Evolutionary conservation across 1,140 invertebrate genomes (phyloP), one percentile per base, ranked within the genome.

Genomic region (Drosophila insularis): DNA sequence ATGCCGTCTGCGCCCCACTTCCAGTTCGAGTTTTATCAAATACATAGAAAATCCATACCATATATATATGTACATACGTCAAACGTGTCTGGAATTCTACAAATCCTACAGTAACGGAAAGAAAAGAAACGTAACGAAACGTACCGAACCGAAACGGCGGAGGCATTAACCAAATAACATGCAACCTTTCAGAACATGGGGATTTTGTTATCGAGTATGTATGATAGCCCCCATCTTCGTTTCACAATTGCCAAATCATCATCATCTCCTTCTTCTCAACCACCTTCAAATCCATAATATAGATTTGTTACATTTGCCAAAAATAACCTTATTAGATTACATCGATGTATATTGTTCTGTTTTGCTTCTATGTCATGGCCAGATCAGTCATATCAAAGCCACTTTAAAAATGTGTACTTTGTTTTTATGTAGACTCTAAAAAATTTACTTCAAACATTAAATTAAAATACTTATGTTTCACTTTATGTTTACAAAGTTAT

Each of bases 51-150:
- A 55, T 37, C 7, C 32, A 37, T 37, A 37, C 35, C 32, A 56
- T 8, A 58, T 5, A 56, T 35, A 75, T 65, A 80, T 63, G 46
- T 67, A 75, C 66, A 76, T 71, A 59, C 67, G 56, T 39, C 56
- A 80, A 80, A 80, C 78, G 78, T 81, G 78, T 63, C 39, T 71
- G 37, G 77, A 62, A 75, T 80, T 71, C 27, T 14, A 32, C 46
- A 55, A 43, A 23, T 39, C 17, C 17, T 11, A 35, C 11, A 17
- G 37, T 40, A 32, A 59, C 21, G 27, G 27, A 27, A 27, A 27
- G 27, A 27, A 27, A 27, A 21, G 19, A 23, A 62, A 21, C 17
- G 60, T 13, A 46, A 62, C 8, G 3, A n/a, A 62, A 31, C 13
- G 60, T 14, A 62, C 39, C 19, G n/a, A 32, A 61, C 7, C 13